Evolutionary conservation across 2,888 invertebrate genomes (phyloP), one percentile per base, ranked within the genome.

Genomic region (Eubasilissa splendida): DNA sequence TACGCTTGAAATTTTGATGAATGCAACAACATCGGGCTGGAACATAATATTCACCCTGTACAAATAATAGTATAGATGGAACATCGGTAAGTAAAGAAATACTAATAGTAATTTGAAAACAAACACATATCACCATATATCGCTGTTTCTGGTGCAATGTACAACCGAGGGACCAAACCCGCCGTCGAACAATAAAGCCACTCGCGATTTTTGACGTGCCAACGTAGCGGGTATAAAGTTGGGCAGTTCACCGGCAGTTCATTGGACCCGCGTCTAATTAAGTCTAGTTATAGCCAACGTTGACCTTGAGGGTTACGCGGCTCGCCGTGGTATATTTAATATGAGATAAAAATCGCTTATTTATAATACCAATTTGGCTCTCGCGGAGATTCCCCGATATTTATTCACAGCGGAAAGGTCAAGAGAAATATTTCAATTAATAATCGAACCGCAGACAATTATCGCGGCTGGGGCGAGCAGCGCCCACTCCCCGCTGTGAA

Each of bases 361-460:
- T 80, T 77, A 80, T 76, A 80, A 80, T 80, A 76, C 76, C 76
- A 80, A 80, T 80, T 76, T 80, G 70, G 76, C 59, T 70, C 58
- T 59, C 66, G 68, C 60, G 75, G 60, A 33, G 70, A 66, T 80
- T 74, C 54, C 42, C 66, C 11, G 58, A 54, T 59, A 70, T 66
- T 52, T 76, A 60, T 75, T 81, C 75, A 68, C 50, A 74, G 53
- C 52, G 59, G 56, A 73, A 60, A 56, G 78, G 76, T 80, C 77
- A 79, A 77, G 65, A 68, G 63, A 63, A 83, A 80, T 83, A 83
- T 83, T 81, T 83, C 83, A 81, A 83, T 81, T 83, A 80, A 80
- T 77, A 82, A 79, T 75, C 76, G 76, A 79, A 73, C 56, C 58
- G 58, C 76, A 65, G 76, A 80, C 80, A 80, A 80, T 81, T 80